Evolutionary conservation across 2,113 vertebrate species (phyloP).

Genomic region (Bostrychus sinensis): DNA sequence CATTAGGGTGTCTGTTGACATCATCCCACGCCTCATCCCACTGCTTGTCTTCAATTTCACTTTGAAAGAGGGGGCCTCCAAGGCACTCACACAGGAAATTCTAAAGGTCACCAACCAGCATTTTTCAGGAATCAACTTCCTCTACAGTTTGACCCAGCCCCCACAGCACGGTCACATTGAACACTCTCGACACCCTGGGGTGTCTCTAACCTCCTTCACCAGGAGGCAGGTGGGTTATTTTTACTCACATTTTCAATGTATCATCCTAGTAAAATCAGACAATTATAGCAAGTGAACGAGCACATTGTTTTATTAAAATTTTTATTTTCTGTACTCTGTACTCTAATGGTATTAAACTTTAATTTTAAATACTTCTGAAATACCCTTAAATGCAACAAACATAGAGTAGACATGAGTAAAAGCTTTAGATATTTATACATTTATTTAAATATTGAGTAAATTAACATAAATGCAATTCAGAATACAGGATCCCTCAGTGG

Average conservation of each 20-base stretch:
- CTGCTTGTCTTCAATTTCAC: constrained; percentile 85
- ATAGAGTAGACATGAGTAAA: too few relatives aligned
- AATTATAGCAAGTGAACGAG: too few relatives aligned
- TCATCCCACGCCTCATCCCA: constrained; percentile 85
- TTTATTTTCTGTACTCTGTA: too few relatives aligned
- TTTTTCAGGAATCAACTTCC: constrained; percentile 84
- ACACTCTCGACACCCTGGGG: constrained; percentile 80
- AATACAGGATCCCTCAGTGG: too few relatives aligned
- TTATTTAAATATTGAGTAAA: not conserved
- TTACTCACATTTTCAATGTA: constrained; percentile 4
- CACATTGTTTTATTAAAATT: too few relatives aligned
- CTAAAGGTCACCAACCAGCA: constrained; percentile 82
- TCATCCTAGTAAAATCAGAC: not conserved
- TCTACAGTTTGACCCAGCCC: constrained; percentile 82
- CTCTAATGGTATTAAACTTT: too few relatives aligned
- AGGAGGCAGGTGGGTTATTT: constrained; percentile 84
- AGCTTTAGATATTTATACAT: too few relatives aligned
- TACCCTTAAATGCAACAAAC: not conserved
- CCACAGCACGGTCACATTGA: constrained; percentile 84
- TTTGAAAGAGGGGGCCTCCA: constrained; percentile 84
- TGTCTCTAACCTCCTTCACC: constrained; percentile 82
- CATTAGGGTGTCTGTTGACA: constrained; percentile 82
- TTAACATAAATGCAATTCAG: not conserved
- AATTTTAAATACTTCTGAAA: too few relatives aligned
- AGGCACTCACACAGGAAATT: constrained; percentile 79